A percentile compares a stretch with the other conserved stretches of the same genome.
phyloP scores from a whole-genome alignment of 2,113 vertebrate genomes.

The Mugil cephalus region DNA sequence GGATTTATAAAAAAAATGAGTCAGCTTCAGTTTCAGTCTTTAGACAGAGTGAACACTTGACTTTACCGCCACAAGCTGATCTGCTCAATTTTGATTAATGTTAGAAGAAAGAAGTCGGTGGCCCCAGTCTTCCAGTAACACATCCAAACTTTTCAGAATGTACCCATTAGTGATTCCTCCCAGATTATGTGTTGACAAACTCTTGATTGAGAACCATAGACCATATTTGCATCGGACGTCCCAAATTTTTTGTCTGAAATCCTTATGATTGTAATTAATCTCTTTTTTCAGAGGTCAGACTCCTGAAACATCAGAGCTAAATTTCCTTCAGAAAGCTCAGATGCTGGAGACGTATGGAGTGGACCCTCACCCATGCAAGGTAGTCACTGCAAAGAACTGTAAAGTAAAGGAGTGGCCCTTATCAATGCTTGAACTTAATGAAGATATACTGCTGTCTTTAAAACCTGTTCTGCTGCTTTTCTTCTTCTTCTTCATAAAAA shows the following conservation, averaged over 20 bases:
- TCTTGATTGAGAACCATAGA: too few relatives aligned
- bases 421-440: not conserved
- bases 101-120: too few relatives aligned
- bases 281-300: conserved; percentile 88
- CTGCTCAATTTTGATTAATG: not conserved
- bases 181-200: too few relatives aligned
- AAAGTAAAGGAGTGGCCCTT: not conserved
- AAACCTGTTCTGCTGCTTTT: too few relatives aligned
- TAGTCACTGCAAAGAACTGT: conserved; percentile 51
- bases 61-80: not conserved
- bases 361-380: conserved; percentile 97
- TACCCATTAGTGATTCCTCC: not conserved
- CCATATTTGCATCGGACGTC: too few relatives aligned
- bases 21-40: not conserved
- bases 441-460: not conserved
- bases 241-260: too few relatives aligned
- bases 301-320: conserved; percentile 93
- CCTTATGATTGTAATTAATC: not conserved
- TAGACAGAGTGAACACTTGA: not conserved
- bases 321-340: conserved; percentile 96
- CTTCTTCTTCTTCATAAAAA: too few relatives aligned
- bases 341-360: conserved; percentile 97
- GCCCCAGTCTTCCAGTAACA: too few relatives aligned
- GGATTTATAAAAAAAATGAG: conserved; percentile 1
- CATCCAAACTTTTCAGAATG: not conserved